Base-by-base conservation (phyloP, 2,113 vertebrate species). In the Mastomys coucha region DNA sequence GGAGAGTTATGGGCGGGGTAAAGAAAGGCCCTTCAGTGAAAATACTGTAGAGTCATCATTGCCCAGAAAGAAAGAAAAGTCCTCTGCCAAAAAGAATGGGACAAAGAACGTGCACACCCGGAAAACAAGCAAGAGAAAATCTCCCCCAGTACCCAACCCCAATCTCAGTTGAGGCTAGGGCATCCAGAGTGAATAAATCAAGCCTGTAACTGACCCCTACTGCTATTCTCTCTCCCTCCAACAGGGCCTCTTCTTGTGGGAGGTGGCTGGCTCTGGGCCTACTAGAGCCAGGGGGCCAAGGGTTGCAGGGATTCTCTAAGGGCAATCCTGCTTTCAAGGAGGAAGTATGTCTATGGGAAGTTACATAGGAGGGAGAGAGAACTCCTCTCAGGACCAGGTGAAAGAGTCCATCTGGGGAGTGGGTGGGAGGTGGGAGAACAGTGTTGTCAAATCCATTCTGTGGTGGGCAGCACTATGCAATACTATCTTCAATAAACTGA, bases 1-100 rank as follows among this genome's bases (percentile, higher is more conserved):
- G 22, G 97, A 98, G 85, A 92, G 96, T 1, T 98, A 97, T 89
- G 99, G 98, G 26, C 92, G 99, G 95, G 98, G 99, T 95, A 97
- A 76, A 0, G 96, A 98, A 24, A 98, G 97, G 42, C 96, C 92
- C 69, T 91, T 90, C 70, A 97, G 94, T 1, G 91, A 91, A 53
- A 95, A 96, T n/a, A 49, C 39, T 6, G 36, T 90, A 69, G 96
- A 94, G n/a, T 87, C 70, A 42, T 85, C 78, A 69, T 93, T 39
- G 2, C 65, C 72, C 88, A 97, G 39, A 86, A 96, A 93, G 76
- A 89, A 22, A 96, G 94, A 95, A 70, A 97, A 89, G 60, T 94
- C 88, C 42, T 60, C 11, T 0, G 73, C 56, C 80, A 97, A 96
- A 92, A 97, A 96, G 75, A 92, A 56, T 7, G 51, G 81, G 76